phyloP scores from a whole-genome alignment of 1,140 invertebrate genomes.

The Zaprionus tsacasi region DNA sequence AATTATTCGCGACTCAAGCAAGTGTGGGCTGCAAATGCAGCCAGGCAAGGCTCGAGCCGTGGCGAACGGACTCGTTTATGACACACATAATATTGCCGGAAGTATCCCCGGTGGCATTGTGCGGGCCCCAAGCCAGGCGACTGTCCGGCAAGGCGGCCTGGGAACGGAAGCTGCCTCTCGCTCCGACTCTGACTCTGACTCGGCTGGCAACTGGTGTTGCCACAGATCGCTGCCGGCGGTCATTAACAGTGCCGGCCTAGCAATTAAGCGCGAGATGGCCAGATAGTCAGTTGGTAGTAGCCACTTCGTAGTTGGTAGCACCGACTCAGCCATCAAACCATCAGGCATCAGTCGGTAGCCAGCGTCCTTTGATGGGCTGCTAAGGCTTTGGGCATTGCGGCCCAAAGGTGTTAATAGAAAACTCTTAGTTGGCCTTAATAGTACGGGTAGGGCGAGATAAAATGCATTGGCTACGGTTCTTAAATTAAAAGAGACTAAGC shows the following conservation, averaged over 20 bases:
- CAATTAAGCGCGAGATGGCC: conserved; percentile 53
- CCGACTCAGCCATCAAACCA: too few relatives aligned
- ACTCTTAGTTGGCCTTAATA: conserved; percentile 42
- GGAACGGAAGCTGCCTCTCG: conserved; percentile 71
- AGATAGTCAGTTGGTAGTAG: not conserved
- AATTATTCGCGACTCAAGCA: not conserved
- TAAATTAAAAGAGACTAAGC: not conserved
- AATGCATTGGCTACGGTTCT: not conserved
- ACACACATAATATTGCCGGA: conserved; percentile 73
- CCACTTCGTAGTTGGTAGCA: not conserved
- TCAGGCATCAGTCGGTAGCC: not conserved
- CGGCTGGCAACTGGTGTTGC: conserved; percentile 9
- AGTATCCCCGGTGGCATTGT: conserved; percentile 66
- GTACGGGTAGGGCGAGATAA: conserved; percentile 8
- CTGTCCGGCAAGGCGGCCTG: conserved; percentile 44
- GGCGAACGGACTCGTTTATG: conserved; percentile 56
- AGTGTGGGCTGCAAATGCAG: not conserved
- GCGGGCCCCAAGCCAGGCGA: conserved; percentile 15
- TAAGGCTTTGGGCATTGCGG: not conserved
- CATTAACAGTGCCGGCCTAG: conserved; percentile 62
- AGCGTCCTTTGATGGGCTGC: conserved; percentile 13
- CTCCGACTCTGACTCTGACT: conserved; percentile 20
- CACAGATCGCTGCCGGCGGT: conserved; percentile 48
- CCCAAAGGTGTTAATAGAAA: conserved; percentile 63
- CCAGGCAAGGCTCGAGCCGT: not conserved